Evolutionary conservation across 2,888 invertebrate genomes (phyloP).

Genomic region (Nomada flava): DNA sequence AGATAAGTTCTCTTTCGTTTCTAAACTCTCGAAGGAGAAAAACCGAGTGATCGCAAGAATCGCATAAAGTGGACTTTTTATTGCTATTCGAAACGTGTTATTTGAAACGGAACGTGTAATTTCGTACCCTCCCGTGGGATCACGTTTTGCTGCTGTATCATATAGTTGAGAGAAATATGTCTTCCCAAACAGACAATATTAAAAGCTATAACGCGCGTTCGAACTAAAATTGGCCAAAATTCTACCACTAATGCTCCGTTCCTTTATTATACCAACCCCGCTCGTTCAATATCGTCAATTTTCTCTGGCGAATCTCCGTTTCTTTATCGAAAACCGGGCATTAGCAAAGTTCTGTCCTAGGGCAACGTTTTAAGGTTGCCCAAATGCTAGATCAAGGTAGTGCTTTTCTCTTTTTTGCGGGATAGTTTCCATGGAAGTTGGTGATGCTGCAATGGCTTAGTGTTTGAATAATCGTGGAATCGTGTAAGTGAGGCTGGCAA

Average conservation of each 20-base stretch:
- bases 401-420: neutral
- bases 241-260: neutral
- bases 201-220: neutral
- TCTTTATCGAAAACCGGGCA: no score
- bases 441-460: slow-evolving; percentile 7
- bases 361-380: no score
- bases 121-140: slow-evolving; percentile 37
- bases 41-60: neutral
- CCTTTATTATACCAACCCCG: no score
- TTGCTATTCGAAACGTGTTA: slow-evolving; percentile 28
- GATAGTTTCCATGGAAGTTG: neutral
- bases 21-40: neutral
- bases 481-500: slow-evolving; percentile 19
- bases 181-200: slow-evolving; percentile 5
- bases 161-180: slow-evolving; percentile 21
- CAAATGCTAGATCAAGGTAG: neutral
- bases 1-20: neutral
- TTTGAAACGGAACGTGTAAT: slow-evolving; percentile 44
- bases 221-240: neutral
- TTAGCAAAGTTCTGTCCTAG: no score
- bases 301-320: no score
- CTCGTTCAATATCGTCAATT: no score
- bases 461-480: slow-evolving; percentile 43
- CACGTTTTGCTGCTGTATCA: slow-evolving; percentile 29
- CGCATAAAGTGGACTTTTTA: slow-evolving; percentile 21